Evolutionary conservation across 2,797 vertebrate species (phyloP), one percentile per base, ranked within the genome.

Genomic region (Remorina albescens): DNA sequence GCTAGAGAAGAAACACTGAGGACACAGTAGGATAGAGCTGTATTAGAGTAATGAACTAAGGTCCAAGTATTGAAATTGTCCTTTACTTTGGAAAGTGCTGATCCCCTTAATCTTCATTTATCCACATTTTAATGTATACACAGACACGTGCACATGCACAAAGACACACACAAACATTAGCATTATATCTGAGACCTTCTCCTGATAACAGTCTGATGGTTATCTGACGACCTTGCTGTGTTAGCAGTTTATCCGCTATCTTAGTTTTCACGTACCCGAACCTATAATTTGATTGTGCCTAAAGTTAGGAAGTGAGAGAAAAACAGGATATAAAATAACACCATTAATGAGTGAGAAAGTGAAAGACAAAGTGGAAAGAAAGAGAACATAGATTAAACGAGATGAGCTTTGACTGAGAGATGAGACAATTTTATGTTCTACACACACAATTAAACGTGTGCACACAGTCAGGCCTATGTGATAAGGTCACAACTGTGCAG

Each of bases 171-270:
- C 47, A 32, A n/a, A 23, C 44, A 71, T 62, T 81, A 72, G 64
- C 74, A 76, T 82, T 83, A 80, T 71, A 42, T 36, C 66, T 71
- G 59, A 82, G 76, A 87, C 77, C 81, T 85, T 89, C 75, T 67
- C 50, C 73, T 55, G 78, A 81, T 84, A 87, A 65, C 57, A 51
- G 69, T 37, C 49, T 83, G 88, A 93, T 88, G 79, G 78, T 71
- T 84, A 89, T 91, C 86, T 71, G 36, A 80, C 78, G 82, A 90
- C 89, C 86, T 92, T 91, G 87, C 82, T 73, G 54, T 71, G 74
- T 79, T 84, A 78, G 82, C 69, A 66, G 74, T 82, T 86, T 89
- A 80, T 86, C 77, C 53, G 34, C 74, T 67, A 30, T 59, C 77
- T 71, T 76, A 55, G 36, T 80, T 71, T 56, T 70, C 70, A 76